Percentiles rank a stretch among this genome's conserved stretches.
Evolutionary conservation across 2,888 invertebrate genomes (phyloP).

Genomic region (Orthosia gracilis): DNA sequence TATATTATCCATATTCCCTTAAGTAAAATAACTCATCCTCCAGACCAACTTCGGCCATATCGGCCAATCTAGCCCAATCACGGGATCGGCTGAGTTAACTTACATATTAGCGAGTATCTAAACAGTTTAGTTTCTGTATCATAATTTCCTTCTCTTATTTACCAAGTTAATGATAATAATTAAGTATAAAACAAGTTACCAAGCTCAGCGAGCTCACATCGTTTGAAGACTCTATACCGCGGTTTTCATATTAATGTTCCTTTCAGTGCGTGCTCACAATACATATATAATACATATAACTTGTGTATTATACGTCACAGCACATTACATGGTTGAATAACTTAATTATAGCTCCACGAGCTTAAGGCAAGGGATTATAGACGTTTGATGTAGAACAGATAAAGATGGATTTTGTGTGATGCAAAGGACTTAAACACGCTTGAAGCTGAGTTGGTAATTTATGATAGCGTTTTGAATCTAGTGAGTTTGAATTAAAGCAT

Average conservation of each 20-base stretch:
- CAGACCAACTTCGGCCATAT: too few relatives aligned
- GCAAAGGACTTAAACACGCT: neutral
- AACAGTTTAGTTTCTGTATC: neutral
- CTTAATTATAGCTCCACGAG: constrained; percentile 25
- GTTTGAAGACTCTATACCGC: constrained; percentile 11
- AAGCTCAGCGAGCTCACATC: neutral
- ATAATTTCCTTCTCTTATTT: neutral
- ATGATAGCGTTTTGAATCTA: constrained; percentile 19
- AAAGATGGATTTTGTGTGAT: neutral
- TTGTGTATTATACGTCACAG: constrained; percentile 29
- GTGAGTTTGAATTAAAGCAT: constrained; percentile 14
- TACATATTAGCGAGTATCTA: neutral
- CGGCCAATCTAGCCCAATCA: too few relatives aligned
- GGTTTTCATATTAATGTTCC: constrained; percentile 33
- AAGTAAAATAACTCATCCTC: too few relatives aligned
- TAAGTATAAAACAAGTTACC: neutral
- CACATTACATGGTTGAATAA: constrained; percentile 31
- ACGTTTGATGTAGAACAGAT: neutral
- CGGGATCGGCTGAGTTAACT: too few relatives aligned
- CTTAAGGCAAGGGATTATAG: constrained; percentile 15
- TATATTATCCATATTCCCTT: too few relatives aligned
- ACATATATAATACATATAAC: constrained; percentile 1
- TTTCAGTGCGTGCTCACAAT: constrained; percentile 6
- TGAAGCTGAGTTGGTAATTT: constrained; percentile 28
- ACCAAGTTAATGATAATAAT: constrained; percentile 21